These are phyloP conservation scores for Ceyx margarethae DNA, from an alignment of 2,113 vertebrate species.

Conservation along the genomic window DNA sequence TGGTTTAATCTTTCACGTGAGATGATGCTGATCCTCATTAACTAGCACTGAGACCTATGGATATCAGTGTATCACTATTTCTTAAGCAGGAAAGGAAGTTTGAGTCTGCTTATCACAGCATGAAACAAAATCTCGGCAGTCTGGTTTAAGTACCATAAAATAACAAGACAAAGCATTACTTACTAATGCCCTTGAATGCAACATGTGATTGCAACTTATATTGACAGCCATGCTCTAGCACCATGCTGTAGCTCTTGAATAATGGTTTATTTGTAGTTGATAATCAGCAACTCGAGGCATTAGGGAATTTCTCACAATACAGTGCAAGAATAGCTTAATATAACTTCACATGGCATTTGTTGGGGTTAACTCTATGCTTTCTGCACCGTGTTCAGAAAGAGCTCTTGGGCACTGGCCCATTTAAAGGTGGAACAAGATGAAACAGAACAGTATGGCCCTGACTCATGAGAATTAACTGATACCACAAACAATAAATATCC, in stretches of 20 bases:
- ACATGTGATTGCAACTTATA: not conserved
- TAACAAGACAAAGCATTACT: not conserved
- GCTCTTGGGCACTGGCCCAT: not conserved
- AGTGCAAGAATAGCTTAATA: not conserved
- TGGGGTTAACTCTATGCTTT: not conserved
- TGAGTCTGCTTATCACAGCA: not conserved
- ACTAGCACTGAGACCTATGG: not conserved
- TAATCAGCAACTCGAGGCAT: not conserved
- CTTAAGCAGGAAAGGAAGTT: not conserved
- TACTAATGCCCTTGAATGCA: not conserved
- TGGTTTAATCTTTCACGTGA: not conserved
- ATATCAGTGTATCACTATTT: not conserved
- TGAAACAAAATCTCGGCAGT: not conserved
- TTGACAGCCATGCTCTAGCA: not conserved
- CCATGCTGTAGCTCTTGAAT: not conserved
- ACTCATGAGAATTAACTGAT: not conserved
- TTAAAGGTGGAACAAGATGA: not conserved
- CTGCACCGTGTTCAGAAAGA: not conserved
- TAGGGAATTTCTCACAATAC: not conserved
- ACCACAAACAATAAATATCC: not conserved
- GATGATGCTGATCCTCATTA: not conserved
- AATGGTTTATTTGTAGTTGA: not conserved
- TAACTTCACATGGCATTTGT: not conserved
- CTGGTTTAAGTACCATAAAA: not conserved
- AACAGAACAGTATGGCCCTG: not conserved